These are phyloP conservation scores for Rhagophthalmus giganteus DNA, from an alignment of 2,888 invertebrate species.

Conservation along the genomic window DNA sequence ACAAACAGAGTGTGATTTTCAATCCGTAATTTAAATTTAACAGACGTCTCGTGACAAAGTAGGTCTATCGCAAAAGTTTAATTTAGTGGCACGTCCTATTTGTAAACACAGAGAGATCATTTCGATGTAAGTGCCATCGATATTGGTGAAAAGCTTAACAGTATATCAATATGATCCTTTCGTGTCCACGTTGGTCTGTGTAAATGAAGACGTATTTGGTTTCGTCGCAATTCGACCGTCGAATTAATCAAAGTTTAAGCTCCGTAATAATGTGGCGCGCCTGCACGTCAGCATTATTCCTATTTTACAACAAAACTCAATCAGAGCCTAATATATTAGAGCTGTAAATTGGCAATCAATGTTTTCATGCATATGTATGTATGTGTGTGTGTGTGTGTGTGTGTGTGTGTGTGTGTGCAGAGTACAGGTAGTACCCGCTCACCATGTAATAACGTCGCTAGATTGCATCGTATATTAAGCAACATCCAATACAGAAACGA, in stretches of 20 bases:
- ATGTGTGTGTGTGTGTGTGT: slow-evolving; percentile 31
- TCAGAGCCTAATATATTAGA: slow-evolving; percentile 59
- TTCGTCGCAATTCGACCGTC: slow-evolving; percentile 51
- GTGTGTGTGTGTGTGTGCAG: slow-evolving; percentile 21
- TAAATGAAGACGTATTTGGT: slow-evolving; percentile 46
- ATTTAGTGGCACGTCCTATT: background rate
- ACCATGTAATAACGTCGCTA: slow-evolving; percentile 55
- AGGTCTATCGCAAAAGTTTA: background rate
- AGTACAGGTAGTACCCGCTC: slow-evolving; percentile 38
- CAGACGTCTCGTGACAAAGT: no score
- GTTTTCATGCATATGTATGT: slow-evolving; percentile 58
- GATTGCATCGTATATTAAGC: slow-evolving; percentile 58
- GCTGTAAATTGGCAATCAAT: slow-evolving; percentile 60
- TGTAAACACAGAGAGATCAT: background rate
- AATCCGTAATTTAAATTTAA: no score
- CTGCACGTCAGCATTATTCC: slow-evolving; percentile 58
- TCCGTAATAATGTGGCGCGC: slow-evolving; percentile 55
- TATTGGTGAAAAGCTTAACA: slow-evolving; percentile 27
- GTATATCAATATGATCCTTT: slow-evolving; percentile 17
- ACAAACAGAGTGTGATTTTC: no score
- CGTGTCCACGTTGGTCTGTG: slow-evolving; percentile 15
- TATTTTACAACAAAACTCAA: slow-evolving; percentile 59
- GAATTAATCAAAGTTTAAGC: slow-evolving; percentile 58
- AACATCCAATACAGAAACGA: slow-evolving; percentile 52
- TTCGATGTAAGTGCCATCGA: slow-evolving; percentile 26